Evolutionary conservation across 35 echinoderm and acorn worm species (phyloP).

Genomic region (Apostichopus californicus): DNA sequence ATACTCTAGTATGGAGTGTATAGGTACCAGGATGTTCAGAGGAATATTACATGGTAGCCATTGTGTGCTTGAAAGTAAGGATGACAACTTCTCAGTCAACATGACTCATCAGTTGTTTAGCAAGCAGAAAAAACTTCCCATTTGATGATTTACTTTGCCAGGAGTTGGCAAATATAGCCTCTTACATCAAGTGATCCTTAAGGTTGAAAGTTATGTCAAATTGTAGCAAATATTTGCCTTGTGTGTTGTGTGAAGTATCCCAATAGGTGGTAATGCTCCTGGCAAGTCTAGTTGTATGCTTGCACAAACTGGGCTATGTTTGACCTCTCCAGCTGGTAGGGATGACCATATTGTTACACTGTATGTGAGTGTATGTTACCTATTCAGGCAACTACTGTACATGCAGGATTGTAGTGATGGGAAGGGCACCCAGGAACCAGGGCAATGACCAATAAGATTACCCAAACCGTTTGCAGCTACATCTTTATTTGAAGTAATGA

Average conservation of each 20-base stretch:
- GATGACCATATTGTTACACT: no score
- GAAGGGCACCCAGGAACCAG: no score
- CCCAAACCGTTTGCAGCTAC: no score
- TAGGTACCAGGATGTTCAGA: no score
- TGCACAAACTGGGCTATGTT: background rate
- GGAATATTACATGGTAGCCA: no score
- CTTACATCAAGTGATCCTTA: constrained; percentile 25
- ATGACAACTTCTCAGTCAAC: background rate
- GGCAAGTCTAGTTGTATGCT: constrained; percentile 13
- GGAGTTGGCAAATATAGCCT: background rate
- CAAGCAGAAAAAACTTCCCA: background rate
- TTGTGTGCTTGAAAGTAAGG: background rate
- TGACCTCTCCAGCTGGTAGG: no score
- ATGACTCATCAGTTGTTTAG: constrained; percentile 37
- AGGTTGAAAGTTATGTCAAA: constrained; percentile 30
- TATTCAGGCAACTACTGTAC: no score
- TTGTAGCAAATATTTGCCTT: constrained; percentile 31
- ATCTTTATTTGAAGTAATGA: no score
- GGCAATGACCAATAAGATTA: no score
- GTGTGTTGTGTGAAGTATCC: constrained; percentile 35
- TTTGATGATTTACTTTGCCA: background rate
- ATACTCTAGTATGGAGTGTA: no score
- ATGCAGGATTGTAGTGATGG: no score
- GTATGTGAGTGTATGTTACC: no score
- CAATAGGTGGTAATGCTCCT: background rate